These are phyloP conservation scores for Gymnorhina tibicen DNA, from an alignment of 2,113 vertebrate genomes.

Conservation along the genomic window DNA sequence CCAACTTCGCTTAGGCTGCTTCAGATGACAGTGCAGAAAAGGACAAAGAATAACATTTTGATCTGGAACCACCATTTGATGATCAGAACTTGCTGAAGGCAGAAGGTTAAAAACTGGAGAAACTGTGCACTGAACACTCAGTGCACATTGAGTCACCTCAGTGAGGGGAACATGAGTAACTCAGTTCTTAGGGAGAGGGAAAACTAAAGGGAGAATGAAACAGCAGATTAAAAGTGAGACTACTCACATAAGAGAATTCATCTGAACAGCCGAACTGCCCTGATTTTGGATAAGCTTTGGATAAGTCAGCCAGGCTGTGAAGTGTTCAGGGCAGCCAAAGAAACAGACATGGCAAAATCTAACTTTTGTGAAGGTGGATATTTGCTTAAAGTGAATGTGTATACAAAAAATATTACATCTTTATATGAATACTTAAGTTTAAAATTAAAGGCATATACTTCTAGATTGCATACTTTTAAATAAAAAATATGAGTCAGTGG, in stretches of 20 bases:
- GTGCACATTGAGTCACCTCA: not conserved
- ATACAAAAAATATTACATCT: not conserved
- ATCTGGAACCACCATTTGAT: not conserved
- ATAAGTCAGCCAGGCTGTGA: not conserved
- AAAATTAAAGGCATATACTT: not conserved
- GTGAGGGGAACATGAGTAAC: not conserved
- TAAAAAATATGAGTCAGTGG: not conserved
- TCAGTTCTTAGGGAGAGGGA: not conserved
- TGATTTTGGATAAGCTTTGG: not conserved
- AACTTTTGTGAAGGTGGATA: not conserved
- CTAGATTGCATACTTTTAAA: not conserved
- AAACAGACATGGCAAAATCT: not conserved
- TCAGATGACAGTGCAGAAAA: not conserved
- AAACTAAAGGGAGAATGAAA: not conserved
- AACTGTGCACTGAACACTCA: not conserved
- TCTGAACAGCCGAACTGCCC: not conserved
- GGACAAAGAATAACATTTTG: not conserved
- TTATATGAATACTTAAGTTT: not conserved
- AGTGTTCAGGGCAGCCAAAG: not conserved
- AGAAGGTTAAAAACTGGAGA: not conserved
- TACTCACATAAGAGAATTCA: not conserved
- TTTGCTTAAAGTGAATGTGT: not conserved
- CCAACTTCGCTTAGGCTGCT: not conserved
- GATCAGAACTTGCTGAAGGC: not conserved
- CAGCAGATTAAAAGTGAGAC: not conserved